Percentiles rank a stretch among this genome's conserved stretches.
Evolutionary conservation across 2,888 invertebrate species (phyloP).

Genomic region (Drosophila anomelani): DNA sequence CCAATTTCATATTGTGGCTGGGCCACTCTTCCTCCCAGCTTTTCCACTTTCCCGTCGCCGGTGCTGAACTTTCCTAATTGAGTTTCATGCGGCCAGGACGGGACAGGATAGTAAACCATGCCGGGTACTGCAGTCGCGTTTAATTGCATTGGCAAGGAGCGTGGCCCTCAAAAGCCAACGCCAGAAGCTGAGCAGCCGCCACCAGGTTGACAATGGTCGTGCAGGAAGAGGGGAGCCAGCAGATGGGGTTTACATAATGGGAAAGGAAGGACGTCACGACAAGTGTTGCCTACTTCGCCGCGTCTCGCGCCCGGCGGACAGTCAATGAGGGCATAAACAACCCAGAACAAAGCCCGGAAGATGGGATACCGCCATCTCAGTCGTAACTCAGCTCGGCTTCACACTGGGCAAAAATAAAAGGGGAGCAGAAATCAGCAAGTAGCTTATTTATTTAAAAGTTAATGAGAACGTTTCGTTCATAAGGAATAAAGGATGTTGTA

Average conservation of each 20-base stretch:
- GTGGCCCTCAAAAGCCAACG: slow-evolving; percentile 24
- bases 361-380: background rate
- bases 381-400: slow-evolving; percentile 11
- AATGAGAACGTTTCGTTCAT: background rate
- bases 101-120: slow-evolving; percentile 24
- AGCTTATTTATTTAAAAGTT: background rate
- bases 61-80: slow-evolving; percentile 70
- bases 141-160: slow-evolving; percentile 66
- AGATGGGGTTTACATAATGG: background rate
- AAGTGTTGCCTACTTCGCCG: slow-evolving; percentile 42
- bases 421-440: background rate
- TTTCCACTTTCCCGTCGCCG: slow-evolving; percentile 7
- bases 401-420: slow-evolving; percentile 13
- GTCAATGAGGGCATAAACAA: slow-evolving; percentile 46
- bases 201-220: slow-evolving; percentile 39
- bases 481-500: background rate
- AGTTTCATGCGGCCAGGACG: slow-evolving; percentile 62
- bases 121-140: slow-evolving; percentile 58
- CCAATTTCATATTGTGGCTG: slow-evolving; percentile 70
- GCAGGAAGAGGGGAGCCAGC: background rate
- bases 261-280: slow-evolving; percentile 11
- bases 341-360: slow-evolving; percentile 12
- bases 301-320: slow-evolving; percentile 18
- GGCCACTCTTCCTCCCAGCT: background rate
- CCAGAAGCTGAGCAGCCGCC: slow-evolving; percentile 29